A percentile compares a stretch with the other conserved stretches of the same genome.
phyloP scores from a whole-genome alignment of 2,888 invertebrate genomes.

The Limnephilus marmoratus region DNA sequence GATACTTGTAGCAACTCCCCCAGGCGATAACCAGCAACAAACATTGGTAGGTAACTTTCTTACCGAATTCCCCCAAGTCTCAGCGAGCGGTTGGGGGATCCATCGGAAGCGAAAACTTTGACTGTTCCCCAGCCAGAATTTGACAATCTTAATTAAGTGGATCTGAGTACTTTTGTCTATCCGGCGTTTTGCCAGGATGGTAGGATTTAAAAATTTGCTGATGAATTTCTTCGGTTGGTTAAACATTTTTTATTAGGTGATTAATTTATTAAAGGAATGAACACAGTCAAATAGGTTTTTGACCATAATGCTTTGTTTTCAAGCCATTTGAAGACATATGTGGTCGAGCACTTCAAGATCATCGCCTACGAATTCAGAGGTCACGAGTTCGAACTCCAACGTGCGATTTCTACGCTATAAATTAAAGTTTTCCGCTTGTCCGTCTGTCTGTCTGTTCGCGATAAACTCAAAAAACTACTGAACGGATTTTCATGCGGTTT shows the following conservation, averaged over 20 bases:
- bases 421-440: too few relatives aligned
- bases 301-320: too few relatives aligned
- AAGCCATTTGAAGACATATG: too few relatives aligned
- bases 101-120: constrained; percentile 60
- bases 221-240: background rate
- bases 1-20: constrained; percentile 52
- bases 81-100: constrained; percentile 26
- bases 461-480: too few relatives aligned
- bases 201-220: constrained; percentile 37
- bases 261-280: too few relatives aligned
- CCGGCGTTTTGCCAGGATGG: constrained; percentile 40
- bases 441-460: too few relatives aligned
- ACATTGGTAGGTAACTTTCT: constrained; percentile 61
- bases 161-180: constrained; percentile 56
- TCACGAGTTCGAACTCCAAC: too few relatives aligned
- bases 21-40: constrained; percentile 53
- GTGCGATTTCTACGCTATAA: too few relatives aligned
- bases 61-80: constrained; percentile 48
- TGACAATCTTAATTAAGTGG: constrained; percentile 65
- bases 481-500: too few relatives aligned
- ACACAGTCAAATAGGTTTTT: too few relatives aligned
- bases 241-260: background rate
- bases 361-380: too few relatives aligned
- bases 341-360: too few relatives aligned
- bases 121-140: constrained; percentile 62